Conservation (phyloP, 2,113 vertebrate species). For the Scomber japonicus region DNA sequence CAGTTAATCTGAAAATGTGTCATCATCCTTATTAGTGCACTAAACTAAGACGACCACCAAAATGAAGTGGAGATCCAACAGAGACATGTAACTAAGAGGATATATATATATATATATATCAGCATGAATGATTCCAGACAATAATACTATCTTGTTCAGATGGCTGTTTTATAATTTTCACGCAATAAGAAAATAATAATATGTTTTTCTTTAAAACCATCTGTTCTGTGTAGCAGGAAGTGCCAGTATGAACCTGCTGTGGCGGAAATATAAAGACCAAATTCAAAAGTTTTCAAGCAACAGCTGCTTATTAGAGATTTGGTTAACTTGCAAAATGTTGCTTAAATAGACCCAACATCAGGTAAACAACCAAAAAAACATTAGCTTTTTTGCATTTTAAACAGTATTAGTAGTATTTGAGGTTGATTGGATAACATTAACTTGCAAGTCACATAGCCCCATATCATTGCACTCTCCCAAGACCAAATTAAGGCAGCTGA, state of each 20-base stretch:
- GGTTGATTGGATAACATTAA: conserved; percentile 4
- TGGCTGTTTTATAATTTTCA: too few species aligned
- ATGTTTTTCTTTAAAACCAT: not conserved
- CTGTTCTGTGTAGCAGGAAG: too few species aligned
- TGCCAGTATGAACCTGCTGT: not conserved
- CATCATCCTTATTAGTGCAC: not conserved
- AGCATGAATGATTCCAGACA: not conserved
- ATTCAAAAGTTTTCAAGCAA: conserved; percentile 4
- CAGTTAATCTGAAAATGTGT: not conserved
- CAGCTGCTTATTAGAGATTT: not conserved
- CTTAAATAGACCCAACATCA: not conserved
- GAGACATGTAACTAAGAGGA: not conserved
- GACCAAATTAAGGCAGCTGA: conserved; percentile 48
- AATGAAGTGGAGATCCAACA: not conserved
- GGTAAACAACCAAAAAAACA: not conserved
- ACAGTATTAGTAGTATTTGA: not conserved
- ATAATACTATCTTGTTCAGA: too few species aligned
- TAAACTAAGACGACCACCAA: not conserved
- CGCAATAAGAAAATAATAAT: too few species aligned
- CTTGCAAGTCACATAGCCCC: conserved; percentile 3
- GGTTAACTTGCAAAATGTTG: not conserved
- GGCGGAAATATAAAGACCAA: not conserved
- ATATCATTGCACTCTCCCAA: conserved; percentile 10
- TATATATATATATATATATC: not conserved
- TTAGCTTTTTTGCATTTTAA: not conserved